Evolutionary conservation across 2,113 vertebrate genomes (phyloP).

Genomic region (Cacatua alba): DNA sequence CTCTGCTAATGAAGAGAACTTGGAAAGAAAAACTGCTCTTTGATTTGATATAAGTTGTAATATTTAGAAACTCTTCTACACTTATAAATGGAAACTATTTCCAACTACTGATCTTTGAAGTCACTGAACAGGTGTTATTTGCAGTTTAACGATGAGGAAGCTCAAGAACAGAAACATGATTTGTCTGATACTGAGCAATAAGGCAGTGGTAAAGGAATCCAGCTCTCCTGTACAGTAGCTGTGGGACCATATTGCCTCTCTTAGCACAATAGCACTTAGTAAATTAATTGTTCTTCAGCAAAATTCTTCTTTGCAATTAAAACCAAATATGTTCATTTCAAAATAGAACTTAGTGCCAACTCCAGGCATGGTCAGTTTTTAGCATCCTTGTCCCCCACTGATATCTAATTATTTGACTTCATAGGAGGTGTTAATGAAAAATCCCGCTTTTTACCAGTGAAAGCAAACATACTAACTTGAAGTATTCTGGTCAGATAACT

Average conservation of each 20-base stretch:
- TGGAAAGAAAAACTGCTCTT: not conserved
- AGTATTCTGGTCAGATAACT: not conserved
- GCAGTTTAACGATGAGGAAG: not conserved
- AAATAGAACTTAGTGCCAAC: not conserved
- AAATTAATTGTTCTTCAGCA: not conserved
- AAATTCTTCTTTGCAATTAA: not conserved
- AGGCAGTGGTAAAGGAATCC: not conserved
- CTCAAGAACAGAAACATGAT: not conserved
- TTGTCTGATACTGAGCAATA: not conserved
- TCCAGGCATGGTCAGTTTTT: not conserved
- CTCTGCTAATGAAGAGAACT: not conserved
- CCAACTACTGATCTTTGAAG: not conserved
- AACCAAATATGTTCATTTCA: not conserved
- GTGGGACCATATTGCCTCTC: not conserved
- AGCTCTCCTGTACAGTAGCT: not conserved
- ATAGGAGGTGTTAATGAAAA: not conserved
- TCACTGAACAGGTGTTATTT: not conserved
- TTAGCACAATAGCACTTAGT: not conserved
- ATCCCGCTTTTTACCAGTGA: not conserved
- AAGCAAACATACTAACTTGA: not conserved
- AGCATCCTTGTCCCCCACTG: rapidly evolving
- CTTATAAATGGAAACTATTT: not conserved
- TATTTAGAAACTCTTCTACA: not conserved
- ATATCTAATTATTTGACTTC: not conserved
- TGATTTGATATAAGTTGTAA: not conserved